Evolutionary conservation across 2,113 vertebrate species (phyloP).

Genomic region (Anoplopoma fimbria): DNA sequence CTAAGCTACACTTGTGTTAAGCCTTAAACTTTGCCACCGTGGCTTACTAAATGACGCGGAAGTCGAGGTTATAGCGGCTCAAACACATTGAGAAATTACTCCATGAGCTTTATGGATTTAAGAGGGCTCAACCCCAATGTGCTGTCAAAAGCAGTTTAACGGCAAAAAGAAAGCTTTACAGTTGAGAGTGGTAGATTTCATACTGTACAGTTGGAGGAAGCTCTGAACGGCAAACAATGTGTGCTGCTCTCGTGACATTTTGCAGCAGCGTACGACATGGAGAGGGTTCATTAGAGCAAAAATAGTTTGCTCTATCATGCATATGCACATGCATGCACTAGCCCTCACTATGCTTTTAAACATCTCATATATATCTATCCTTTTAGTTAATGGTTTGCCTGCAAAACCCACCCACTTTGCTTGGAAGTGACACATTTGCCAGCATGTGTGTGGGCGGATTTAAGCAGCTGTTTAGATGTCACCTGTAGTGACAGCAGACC

Average conservation of each 20-base stretch:
- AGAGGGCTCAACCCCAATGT: constrained; percentile 46
- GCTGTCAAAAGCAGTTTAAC: constrained; percentile 55
- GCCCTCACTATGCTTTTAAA: not conserved
- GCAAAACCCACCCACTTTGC: constrained; percentile 43
- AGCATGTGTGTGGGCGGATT: not conserved
- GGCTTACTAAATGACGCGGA: constrained; percentile 22
- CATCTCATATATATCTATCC: not conserved
- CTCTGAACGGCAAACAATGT: constrained; percentile 14
- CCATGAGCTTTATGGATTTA: constrained; percentile 55
- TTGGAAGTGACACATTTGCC: constrained; percentile 27
- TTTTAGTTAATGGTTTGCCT: not conserved
- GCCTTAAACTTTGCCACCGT: constrained; percentile 32
- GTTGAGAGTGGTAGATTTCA: constrained; percentile 21
- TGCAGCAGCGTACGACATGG: not conserved
- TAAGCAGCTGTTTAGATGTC: constrained; percentile 56
- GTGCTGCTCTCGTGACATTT: constrained; percentile 3
- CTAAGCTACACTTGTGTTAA: constrained; percentile 64
- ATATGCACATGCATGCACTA: not conserved
- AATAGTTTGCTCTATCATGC: not conserved
- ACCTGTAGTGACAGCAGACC: constrained; percentile 55
- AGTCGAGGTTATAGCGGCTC: constrained; percentile 39
- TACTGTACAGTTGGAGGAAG: not conserved
- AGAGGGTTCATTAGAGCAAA: not conserved
- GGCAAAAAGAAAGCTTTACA: constrained; percentile 30
- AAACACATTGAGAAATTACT: constrained; percentile 53